Evolutionary conservation across 1,140 invertebrate species (phyloP), one percentile per base, ranked within the genome.

Genomic region (Rhopalosiphum maidis): DNA sequence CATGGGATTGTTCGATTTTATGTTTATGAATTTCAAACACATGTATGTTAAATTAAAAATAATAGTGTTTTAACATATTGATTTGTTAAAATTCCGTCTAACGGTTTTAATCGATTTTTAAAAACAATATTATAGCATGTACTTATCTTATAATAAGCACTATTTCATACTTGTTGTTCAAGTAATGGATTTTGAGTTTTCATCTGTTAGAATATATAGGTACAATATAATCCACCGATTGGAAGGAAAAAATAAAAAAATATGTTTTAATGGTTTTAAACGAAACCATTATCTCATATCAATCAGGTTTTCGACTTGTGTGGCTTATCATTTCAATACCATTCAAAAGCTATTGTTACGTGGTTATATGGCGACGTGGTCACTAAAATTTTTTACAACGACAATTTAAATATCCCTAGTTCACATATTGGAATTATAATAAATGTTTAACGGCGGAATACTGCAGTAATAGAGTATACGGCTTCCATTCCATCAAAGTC

Each of bases 401-500:
- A 90, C 25, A 60, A 60, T 90, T 90, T 90, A 60, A 60, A 55
- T 60, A 54, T 89, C n/a, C n/a, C 48, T 46, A 30, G 43, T 23
- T 89, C 88, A 43, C 54, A 30, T 90, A 60, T 90, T 90, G 88
- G 7, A 90, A 90, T 90, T 90, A 90, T 60, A 90, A 90, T 60
- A 90, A 68, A 90, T 68, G 30, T 90, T 68, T 60, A 68, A 90
- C 25, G 55, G 89, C 89, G 23, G 22, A 51, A 54, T n/a, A 51
- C 41, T 92, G 82, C 35, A 41, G 23, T 55, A 93, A 48, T 92
- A 51, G 68, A 48, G 68, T 51, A 37, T 82, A 35, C 41, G 6
- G 23, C 48, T 92, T 92, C 91, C 77, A 83, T 92, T 93, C 35
- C 82, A 85, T 93, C 91, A 93, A 93, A 86, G 91, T 86, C 46